Evolutionary conservation across 2,888 invertebrate species (phyloP).

Genomic region (Heteromyza rotundicornis): DNA sequence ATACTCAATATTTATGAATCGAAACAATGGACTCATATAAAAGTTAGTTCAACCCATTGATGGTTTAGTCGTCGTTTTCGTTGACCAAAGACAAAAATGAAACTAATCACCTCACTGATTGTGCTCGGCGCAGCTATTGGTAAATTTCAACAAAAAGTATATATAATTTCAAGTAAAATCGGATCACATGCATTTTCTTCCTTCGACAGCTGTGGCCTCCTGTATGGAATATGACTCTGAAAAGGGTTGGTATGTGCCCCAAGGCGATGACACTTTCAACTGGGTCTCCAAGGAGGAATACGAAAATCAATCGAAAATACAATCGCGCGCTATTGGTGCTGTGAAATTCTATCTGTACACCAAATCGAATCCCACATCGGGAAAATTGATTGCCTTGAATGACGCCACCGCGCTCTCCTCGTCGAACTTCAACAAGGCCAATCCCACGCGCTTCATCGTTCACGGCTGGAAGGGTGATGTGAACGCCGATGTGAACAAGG

Average conservation of each 20-base stretch:
- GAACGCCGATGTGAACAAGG: conserved; percentile 25
- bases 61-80: too few species aligned
- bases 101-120: too few species aligned
- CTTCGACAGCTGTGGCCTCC: too few species aligned
- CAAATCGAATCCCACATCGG: conserved; percentile 32
- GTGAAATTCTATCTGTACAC: conserved; percentile 50
- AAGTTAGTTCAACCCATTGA: too few species aligned
- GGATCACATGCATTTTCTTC: too few species aligned
- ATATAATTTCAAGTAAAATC: too few species aligned
- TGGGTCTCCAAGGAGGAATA: conserved; percentile 22
- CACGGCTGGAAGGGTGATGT: conserved; percentile 62
- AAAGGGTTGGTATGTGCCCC: conserved; percentile 26
- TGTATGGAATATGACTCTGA: too few species aligned
- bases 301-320: background rate
- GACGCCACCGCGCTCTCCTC: conserved; percentile 24
- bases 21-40: too few species aligned
- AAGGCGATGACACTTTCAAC: conserved; percentile 13
- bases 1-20: too few species aligned
- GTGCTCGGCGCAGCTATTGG: too few species aligned
- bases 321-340: background rate
- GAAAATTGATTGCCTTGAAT: conserved; percentile 27
- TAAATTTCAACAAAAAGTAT: too few species aligned
- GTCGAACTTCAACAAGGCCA: conserved; percentile 35
- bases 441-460: conserved; percentile 43
- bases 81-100: too few species aligned